Percentiles rank a stretch among this genome's conserved stretches.
These are phyloP conservation scores for Pyrocoelia pectoralis DNA, from an alignment of 2,888 invertebrate species.

Conservation along the genomic window DNA sequence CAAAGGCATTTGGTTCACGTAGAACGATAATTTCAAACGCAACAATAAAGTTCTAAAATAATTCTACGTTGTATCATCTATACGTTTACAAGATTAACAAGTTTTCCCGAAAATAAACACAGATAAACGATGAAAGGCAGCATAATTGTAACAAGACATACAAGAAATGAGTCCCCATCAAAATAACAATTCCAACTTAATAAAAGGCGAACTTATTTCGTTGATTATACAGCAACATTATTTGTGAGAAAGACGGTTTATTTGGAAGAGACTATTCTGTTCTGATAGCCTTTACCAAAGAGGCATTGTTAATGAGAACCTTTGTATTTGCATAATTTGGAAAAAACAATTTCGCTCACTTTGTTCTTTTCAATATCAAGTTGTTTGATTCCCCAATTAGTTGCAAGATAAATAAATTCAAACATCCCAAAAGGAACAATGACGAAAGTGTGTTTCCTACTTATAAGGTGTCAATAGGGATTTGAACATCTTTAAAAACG, in stretches of 20 bases:
- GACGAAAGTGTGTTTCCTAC: too few relatives aligned
- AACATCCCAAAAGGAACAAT: too few relatives aligned
- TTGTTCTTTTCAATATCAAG: neutral
- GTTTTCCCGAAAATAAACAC: neutral
- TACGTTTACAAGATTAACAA: neutral
- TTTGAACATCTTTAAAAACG: too few relatives aligned
- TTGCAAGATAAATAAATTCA: too few relatives aligned
- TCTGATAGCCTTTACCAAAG: slow-evolving; percentile 2
- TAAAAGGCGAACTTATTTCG: slow-evolving; percentile 6
- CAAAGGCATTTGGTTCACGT: too few relatives aligned
- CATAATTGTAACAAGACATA: neutral
- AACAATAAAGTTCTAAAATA: too few relatives aligned
- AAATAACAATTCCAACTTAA: slow-evolving; percentile 10
- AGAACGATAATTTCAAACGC: too few relatives aligned
- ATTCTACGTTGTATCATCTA: too few relatives aligned
- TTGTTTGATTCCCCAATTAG: too few relatives aligned
- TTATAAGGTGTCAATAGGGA: too few relatives aligned
- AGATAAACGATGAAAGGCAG: neutral
- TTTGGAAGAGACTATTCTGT: neutral
- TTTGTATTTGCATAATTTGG: slow-evolving; percentile 5
- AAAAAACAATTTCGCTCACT: neutral
- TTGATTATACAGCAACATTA: neutral
- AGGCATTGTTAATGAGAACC: slow-evolving; percentile 5
- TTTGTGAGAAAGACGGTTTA: slow-evolving; percentile 2
- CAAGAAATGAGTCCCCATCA: slow-evolving; percentile 3